Evolutionary conservation across 2,113 vertebrate species (phyloP).

Genomic region (Phrynosoma blainvillii): DNA sequence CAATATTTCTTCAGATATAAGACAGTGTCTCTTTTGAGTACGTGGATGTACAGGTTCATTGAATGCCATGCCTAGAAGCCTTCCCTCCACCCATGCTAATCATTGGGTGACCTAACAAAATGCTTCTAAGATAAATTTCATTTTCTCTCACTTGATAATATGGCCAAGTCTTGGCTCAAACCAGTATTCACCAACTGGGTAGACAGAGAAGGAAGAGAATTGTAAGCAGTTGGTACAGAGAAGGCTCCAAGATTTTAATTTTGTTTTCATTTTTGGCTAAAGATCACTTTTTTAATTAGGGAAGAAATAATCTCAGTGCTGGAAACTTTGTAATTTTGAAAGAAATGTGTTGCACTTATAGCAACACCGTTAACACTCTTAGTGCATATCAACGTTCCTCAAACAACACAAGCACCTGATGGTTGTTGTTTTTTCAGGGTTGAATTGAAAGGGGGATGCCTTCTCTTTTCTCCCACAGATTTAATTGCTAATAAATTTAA

Average conservation of each 20-base stretch:
- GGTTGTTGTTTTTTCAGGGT: slow-evolving; percentile 35
- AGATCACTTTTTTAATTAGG: slow-evolving; percentile 66
- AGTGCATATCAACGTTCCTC: slow-evolving; percentile 24
- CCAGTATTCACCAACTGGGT: slow-evolving; percentile 44
- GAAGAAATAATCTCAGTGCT: slow-evolving; percentile 56
- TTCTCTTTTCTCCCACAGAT: slow-evolving; percentile 46
- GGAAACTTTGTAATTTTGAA: slow-evolving; percentile 61
- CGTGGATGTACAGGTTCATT: neutral
- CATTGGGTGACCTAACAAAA: slow-evolving; percentile 6
- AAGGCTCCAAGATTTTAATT: slow-evolving; percentile 65
- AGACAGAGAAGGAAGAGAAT: slow-evolving; percentile 40
- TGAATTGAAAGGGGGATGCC: slow-evolving; percentile 9
- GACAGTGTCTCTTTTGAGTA: neutral
- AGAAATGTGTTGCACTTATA: slow-evolving; percentile 39
- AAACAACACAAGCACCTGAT: slow-evolving; percentile 33
- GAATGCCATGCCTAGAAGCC: neutral
- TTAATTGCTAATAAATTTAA: slow-evolving; percentile 74
- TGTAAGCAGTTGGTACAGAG: slow-evolving; percentile 57
- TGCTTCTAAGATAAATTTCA: slow-evolving; percentile 8
- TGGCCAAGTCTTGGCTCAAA: slow-evolving; percentile 44
- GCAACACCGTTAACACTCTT: slow-evolving; percentile 26
- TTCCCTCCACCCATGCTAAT: neutral
- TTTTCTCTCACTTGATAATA: neutral
- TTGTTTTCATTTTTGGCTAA: slow-evolving; percentile 61
- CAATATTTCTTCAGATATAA: slow-evolving; percentile 3